A percentile compares a stretch with the other conserved stretches of the same genome.
These are phyloP conservation scores for Nasonovia ribisnigri DNA, from an alignment of 2,888 invertebrate genomes.

Conservation along the genomic window DNA sequence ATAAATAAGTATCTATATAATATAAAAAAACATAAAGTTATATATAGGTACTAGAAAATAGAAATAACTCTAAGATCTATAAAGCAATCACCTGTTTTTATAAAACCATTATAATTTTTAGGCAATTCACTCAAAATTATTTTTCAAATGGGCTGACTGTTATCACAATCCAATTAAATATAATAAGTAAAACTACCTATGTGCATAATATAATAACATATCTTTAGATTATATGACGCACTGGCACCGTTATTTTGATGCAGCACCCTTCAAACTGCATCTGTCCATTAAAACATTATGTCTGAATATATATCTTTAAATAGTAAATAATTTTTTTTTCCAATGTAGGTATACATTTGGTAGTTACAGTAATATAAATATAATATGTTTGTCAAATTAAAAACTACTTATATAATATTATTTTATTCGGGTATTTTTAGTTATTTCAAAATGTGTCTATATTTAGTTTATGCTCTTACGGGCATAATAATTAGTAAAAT, in stretches of 20 bases:
- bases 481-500: not conserved
- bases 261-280: not conserved
- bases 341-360: not conserved
- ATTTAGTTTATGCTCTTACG: not conserved
- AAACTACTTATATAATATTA: not conserved
- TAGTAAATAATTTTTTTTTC: not conserved
- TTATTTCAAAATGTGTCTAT: not conserved
- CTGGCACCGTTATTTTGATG: not conserved
- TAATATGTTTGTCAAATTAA: not conserved
- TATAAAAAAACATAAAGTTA: not conserved
- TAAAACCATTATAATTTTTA: not conserved
- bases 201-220: not conserved
- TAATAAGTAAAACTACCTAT: not conserved
- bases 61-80: not conserved
- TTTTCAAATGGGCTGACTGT: not conserved
- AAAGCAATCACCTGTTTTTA: not conserved
- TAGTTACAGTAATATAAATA: not conserved
- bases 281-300: not conserved
- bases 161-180: not conserved
- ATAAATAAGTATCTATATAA: no score
- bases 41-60: not conserved
- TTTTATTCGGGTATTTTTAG: not conserved
- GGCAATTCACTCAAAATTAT: not conserved
- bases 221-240: not conserved
- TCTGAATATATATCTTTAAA: not conserved